These are phyloP conservation scores for Calyptommatus sinebrachiatus DNA, from an alignment of 2,113 vertebrate genomes.

Conservation along the genomic window DNA sequence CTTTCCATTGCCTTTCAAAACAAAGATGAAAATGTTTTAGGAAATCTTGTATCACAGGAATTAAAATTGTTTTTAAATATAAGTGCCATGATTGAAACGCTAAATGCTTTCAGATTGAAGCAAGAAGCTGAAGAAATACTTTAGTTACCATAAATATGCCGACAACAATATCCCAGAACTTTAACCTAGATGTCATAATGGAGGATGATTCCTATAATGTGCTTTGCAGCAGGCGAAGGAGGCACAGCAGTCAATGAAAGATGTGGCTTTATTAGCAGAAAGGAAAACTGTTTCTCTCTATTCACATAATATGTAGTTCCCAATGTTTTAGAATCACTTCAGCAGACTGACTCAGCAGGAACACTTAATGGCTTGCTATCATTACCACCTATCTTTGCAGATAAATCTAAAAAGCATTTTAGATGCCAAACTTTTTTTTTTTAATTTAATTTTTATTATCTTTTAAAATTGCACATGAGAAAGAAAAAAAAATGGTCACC, in stretches of 20 bases:
- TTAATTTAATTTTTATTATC: too few species aligned
- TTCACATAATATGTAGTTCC: constrained; percentile 42
- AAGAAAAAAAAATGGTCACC: too few species aligned
- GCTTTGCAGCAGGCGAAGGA: constrained; percentile 34
- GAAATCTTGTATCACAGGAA: too few species aligned
- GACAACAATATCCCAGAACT: constrained; percentile 29
- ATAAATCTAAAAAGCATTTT: constrained; percentile 41
- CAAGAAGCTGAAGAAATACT: not conserved
- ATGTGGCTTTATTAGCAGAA: constrained; percentile 37
- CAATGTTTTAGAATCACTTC: constrained; percentile 26
- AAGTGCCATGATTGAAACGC: too few species aligned
- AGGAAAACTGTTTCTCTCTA: constrained; percentile 45
- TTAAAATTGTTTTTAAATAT: too few species aligned
- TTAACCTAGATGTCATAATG: not conserved
- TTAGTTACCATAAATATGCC: constrained; percentile 6
- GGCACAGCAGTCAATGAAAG: not conserved
- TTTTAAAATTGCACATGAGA: too few species aligned
- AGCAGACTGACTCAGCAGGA: constrained; percentile 32
- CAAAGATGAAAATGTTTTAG: too few species aligned
- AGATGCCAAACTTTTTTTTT: constrained; percentile 34
- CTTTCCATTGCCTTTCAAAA: too few species aligned
- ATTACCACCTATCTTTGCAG: constrained; percentile 35
- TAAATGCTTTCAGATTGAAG: constrained; percentile 24
- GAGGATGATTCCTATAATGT: constrained; percentile 13
- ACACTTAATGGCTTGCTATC: rapidly evolving